A percentile compares a stretch with the other conserved stretches of the same genome.
phyloP scores from a whole-genome alignment of 2,113 vertebrate genomes.

The Oncorhynchus masou region DNA sequence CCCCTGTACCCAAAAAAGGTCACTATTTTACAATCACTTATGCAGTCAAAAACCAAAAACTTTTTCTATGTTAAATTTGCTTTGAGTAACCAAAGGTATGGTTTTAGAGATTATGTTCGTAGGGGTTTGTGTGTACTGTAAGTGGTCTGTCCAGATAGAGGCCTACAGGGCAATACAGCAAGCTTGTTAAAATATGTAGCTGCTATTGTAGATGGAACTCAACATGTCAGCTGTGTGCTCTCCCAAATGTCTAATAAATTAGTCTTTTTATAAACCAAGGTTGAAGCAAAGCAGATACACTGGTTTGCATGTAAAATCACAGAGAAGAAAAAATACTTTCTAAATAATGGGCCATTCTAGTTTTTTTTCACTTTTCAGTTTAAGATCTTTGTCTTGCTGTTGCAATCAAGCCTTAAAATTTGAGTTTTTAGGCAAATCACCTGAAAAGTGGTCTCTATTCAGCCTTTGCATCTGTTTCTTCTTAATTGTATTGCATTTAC shows the following conservation, averaged over 20 bases:
- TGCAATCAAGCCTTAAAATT: conserved; percentile 50
- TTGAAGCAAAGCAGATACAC: not conserved
- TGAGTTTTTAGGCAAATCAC: not conserved
- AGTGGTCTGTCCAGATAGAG: conserved; percentile 1
- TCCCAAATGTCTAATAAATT: conserved; percentile 11
- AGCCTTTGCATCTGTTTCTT: not conserved
- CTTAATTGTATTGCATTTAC: conserved; percentile 17
- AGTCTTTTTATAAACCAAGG: conserved; percentile 11
- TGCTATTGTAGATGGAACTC: conserved; percentile 24
- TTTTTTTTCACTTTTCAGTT: conserved; percentile 19
- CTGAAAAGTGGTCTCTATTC: not conserved
- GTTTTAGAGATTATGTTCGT: conserved; percentile 35
- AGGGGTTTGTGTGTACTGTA: conserved; percentile 4
- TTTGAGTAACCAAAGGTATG: conserved; percentile 2
- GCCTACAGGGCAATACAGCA: no score
- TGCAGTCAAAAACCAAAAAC: conserved; percentile 47
- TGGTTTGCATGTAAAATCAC: not conserved
- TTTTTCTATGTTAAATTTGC: conserved; percentile 13
- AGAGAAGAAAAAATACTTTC: not conserved
- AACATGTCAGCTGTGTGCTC: conserved; percentile 6
- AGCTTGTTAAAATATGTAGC: conserved; percentile 23
- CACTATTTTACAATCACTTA: conserved; percentile 6
- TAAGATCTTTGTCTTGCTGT: conserved; percentile 33
- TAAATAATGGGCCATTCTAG: not conserved
- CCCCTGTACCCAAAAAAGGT: conserved; percentile 49